phyloP scores from a whole-genome alignment of 2,113 vertebrate genomes.

The Anguilla rostrata region DNA sequence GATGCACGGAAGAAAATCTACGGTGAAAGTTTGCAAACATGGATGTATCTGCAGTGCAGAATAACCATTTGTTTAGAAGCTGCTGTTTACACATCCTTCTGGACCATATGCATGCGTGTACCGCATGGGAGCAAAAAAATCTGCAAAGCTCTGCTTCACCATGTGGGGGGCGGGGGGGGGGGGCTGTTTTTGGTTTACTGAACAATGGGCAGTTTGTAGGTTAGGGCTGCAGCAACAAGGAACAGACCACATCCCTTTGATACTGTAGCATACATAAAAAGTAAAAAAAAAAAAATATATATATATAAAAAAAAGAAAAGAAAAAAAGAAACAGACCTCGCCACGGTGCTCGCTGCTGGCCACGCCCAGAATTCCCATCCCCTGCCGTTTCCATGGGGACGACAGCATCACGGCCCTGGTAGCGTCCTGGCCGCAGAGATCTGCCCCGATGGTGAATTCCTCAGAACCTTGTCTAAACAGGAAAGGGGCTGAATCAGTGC shows the following conservation, averaged over 20 bases:
- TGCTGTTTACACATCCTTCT: neutral
- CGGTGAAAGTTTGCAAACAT: neutral
- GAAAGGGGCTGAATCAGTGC: constrained; percentile 61
- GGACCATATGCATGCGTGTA: neutral
- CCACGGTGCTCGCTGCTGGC: neutral
- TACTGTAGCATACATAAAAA: neutral
- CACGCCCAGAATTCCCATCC: neutral
- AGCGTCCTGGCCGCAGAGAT: neutral
- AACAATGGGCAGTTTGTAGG: neutral
- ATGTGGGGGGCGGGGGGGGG: neutral
- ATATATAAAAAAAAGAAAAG: too few relatives aligned
- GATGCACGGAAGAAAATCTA: neutral
- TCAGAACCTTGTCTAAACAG: constrained; percentile 67
- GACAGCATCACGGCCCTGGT: neutral
- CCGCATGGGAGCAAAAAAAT: neutral
- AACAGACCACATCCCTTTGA: neutral
- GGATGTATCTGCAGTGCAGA: neutral
- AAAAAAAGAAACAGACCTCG: neutral
- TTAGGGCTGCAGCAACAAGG: neutral
- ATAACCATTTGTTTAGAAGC: neutral
- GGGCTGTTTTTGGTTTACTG: neutral
- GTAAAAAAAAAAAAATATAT: too few relatives aligned
- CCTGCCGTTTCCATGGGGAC: neutral
- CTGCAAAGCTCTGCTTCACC: neutral
- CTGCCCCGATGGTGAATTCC: constrained; percentile 42